Evolutionary conservation across 1,140 invertebrate species (phyloP).

Genomic region (Theocolax elegans): DNA sequence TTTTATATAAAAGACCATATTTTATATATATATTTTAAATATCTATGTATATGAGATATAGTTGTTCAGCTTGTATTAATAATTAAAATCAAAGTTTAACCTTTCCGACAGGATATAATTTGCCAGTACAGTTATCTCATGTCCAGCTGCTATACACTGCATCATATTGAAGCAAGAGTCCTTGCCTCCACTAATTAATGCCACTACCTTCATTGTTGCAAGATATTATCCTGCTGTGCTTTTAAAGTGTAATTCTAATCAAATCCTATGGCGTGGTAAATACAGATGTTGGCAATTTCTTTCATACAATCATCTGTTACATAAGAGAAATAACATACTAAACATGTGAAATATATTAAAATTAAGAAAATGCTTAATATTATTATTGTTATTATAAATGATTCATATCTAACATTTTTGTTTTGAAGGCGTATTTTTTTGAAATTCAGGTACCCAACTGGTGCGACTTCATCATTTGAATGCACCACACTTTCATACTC

Average conservation of each 20-base stretch:
- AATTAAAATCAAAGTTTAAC: no score
- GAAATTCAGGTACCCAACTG: no score
- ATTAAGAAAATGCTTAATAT: no score
- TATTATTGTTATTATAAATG: no score
- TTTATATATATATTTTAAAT: no score
- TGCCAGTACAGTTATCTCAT: conserved; percentile 95
- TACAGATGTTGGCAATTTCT: conserved; percentile 36
- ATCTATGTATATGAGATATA: no score
- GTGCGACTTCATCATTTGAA: no score
- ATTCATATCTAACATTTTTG: no score
- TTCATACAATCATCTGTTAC: conserved; percentile 60
- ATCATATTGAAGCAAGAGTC: conserved; percentile 99
- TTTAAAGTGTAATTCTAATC: neutral
- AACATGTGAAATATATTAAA: no score
- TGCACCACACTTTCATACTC: no score
- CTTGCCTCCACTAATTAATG: conserved; percentile 96
- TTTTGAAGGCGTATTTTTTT: no score
- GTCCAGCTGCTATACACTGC: conserved; percentile 95
- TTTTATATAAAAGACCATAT: no score
- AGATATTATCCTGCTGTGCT: conserved; percentile 4
- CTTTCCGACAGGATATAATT: conserved; percentile 91
- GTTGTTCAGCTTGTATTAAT: neutral
- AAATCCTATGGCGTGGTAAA: conserved; percentile 40
- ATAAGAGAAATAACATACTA: conserved; percentile 44
- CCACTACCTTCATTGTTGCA: conserved; percentile 85